These are phyloP conservation scores for Diplolepis rosae DNA, from an alignment of 2,888 invertebrate species.

Conservation along the genomic window DNA sequence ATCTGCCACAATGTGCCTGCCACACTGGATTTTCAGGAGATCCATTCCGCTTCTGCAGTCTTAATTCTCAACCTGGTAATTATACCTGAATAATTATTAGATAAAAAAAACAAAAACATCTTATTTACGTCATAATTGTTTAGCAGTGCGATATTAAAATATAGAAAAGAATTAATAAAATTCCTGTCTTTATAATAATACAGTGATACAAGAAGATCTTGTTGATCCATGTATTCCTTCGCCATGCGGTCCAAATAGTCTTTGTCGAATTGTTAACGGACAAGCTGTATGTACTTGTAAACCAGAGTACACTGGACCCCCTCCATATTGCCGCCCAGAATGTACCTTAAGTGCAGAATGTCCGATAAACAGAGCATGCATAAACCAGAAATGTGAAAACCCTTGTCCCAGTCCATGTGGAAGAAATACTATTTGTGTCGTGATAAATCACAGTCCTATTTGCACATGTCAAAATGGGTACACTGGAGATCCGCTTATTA, in stretches of 20 bases:
- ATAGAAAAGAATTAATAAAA: not conserved
- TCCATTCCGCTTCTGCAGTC: slow-evolving; percentile 71
- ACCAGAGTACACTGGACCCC: slow-evolving; percentile 79
- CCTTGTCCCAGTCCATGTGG: slow-evolving; percentile 88
- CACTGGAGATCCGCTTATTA: slow-evolving; percentile 72
- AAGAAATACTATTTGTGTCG: slow-evolving; percentile 82
- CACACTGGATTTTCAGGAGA: slow-evolving; percentile 70
- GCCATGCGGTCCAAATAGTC: slow-evolving; percentile 82
- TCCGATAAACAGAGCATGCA: slow-evolving; percentile 83
- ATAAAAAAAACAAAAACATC: too few relatives aligned
- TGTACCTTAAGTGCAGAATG: slow-evolving; percentile 84
- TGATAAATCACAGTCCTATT: slow-evolving; percentile 85
- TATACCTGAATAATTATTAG: not conserved
- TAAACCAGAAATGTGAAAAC: slow-evolving; percentile 85
- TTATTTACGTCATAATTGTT: too few relatives aligned
- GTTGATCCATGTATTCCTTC: slow-evolving; percentile 80
- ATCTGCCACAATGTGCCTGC: slow-evolving; percentile 86
- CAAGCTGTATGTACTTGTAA: slow-evolving; percentile 80
- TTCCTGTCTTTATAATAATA: not conserved
- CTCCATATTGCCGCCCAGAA: slow-evolving; percentile 84
- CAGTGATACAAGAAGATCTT: slow-evolving; percentile 8
- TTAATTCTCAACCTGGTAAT: slow-evolving; percentile 27
- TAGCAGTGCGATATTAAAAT: too few relatives aligned
- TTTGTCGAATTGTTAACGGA: slow-evolving; percentile 81
- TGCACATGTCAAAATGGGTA: slow-evolving; percentile 76